Evolutionary conservation across 1,140 invertebrate genomes (phyloP).

Genomic region (Mizuhopecten yessoensis): DNA sequence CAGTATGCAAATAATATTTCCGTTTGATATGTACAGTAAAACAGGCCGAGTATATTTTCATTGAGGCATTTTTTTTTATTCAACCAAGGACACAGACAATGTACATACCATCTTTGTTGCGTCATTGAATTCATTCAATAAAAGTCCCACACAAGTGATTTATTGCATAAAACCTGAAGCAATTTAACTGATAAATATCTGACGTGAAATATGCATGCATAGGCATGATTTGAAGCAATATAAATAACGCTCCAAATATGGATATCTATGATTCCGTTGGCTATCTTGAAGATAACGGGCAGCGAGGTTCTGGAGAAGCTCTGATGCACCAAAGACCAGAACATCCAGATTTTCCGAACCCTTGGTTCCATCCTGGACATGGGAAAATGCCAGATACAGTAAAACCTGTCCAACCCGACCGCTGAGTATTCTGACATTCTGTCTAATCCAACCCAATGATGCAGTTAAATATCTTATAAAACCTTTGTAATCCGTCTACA

Average conservation of each 20-base stretch:
- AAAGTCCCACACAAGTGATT: not conserved
- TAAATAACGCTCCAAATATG: not conserved
- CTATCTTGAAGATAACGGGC: not conserved
- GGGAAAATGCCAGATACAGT: too few relatives aligned
- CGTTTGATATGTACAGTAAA: too few relatives aligned
- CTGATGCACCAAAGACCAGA: too few relatives aligned
- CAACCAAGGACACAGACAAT: not conserved
- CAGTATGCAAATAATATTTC: too few relatives aligned
- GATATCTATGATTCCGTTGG: not conserved
- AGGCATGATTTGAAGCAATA: slow-evolving; percentile 1
- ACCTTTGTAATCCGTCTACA: too few relatives aligned
- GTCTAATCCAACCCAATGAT: too few relatives aligned
- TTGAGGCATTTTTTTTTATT: not conserved
- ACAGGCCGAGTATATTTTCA: too few relatives aligned
- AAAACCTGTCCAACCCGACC: too few relatives aligned
- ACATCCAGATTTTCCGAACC: too few relatives aligned
- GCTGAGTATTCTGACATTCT: too few relatives aligned
- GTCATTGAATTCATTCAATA: not conserved
- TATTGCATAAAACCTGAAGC: not conserved
- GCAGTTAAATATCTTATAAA: too few relatives aligned
- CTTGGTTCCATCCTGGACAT: too few relatives aligned
- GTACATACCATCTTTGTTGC: not conserved
- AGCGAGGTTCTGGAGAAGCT: not conserved
- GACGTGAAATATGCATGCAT: not conserved
- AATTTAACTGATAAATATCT: not conserved